A percentile compares a stretch with the other conserved stretches of the same genome.
These are phyloP conservation scores for Hemicentrotus pulcherrimus DNA, from an alignment of 35 echinoderm and acorn worm species.

Conservation along the genomic window DNA sequence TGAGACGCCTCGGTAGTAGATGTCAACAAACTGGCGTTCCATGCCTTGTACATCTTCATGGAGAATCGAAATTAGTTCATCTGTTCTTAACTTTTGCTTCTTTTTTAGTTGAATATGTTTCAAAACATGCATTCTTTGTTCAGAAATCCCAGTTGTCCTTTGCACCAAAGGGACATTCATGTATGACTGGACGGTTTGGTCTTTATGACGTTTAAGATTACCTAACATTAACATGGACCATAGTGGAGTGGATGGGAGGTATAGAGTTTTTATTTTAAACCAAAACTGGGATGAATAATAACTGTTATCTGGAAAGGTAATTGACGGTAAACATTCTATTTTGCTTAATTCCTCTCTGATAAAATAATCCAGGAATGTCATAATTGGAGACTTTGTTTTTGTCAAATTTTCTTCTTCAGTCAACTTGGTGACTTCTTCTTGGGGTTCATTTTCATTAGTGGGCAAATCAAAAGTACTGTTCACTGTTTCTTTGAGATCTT, in stretches of 20 bases:
- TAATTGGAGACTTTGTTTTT: not conserved
- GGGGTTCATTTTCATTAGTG: not conserved
- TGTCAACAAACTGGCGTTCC: slow-evolving; percentile 16
- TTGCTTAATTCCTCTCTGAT: not conserved
- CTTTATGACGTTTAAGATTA: not conserved
- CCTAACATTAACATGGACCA: slow-evolving; percentile 32
- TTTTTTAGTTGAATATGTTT: not conserved
- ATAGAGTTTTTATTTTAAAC: not conserved
- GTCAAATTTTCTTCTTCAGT: slow-evolving; percentile 4
- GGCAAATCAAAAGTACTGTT: not conserved
- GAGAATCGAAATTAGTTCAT: not conserved
- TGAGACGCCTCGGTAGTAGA: not conserved
- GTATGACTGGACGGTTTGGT: not conserved
- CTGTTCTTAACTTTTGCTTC: not conserved
- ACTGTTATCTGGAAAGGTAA: not conserved
- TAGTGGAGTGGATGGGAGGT: not conserved
- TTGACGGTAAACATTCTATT: not conserved
- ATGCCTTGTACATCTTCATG: not conserved
- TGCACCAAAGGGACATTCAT: not conserved
- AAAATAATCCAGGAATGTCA: not conserved
- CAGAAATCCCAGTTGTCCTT: not conserved
- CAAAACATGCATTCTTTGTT: not conserved
- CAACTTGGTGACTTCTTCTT: not conserved
- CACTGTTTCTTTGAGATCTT: not conserved
- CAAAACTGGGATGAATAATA: not conserved